Evolutionary conservation across 2,113 vertebrate genomes (phyloP), one percentile per base, ranked within the genome.

Genomic region (Artemisiospiza belli): DNA sequence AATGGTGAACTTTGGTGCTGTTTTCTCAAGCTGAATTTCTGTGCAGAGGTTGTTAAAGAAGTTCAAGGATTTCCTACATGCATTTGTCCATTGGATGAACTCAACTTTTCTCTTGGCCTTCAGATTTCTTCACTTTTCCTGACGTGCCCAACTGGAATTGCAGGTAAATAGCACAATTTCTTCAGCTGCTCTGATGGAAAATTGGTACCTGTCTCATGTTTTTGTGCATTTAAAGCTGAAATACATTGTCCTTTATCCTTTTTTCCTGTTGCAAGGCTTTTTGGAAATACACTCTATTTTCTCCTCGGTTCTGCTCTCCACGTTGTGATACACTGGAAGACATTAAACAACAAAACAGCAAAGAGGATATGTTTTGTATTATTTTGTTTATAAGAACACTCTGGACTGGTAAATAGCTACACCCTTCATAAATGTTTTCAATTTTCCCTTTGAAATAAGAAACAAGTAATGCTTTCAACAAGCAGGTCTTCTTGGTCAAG

Each of bases 381-480:
- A 97, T 57, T 94, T 93, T 97, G 95, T 97, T 96, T 97, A 66
- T 96, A 90, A 90, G 87, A 85, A 90, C 55, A 52, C 54, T 89
- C 62, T 85, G 83, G 73, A 63, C 61, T 93, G 24, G 90, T 94
- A 94, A 96, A 95, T 68, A 89, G 55, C 77, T 96, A 90, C 91
- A 81, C 91, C 92, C 97, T 91, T 84, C 14, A 1, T 28, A 84
- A 94, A 39, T 95, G 94, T 87, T 95, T 96, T 89, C 79, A 92
- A 94, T 97, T 95, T 94, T 95, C 62, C 66, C 61, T 96, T 94
- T 95, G 94, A 94, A 94, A 91, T 89, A 82, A 0, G 31, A 76
- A 92, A 33, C 83, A 81, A 86, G 52, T 28, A 90, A 61, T 54
- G 18, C 10, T 93, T 90, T 91, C 87, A 94, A 68, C 81, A 58